These are phyloP conservation scores for Cheracebus regulus DNA, from an alignment of 2,797 vertebrate genomes.

Conservation along the genomic window DNA sequence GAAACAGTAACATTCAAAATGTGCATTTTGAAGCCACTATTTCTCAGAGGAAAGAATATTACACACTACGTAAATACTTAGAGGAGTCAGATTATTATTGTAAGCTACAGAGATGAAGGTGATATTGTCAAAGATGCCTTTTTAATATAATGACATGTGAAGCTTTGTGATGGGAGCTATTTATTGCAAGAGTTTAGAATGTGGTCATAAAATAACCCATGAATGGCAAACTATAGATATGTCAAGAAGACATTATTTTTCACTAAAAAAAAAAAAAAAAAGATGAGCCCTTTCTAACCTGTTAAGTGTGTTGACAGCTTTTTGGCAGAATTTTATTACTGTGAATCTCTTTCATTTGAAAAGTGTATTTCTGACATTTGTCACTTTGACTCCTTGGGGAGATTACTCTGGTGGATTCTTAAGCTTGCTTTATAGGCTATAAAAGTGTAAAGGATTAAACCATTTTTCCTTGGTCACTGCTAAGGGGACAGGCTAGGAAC, in stretches of 20 bases:
- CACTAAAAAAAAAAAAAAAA: background rate
- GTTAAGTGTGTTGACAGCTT: background rate
- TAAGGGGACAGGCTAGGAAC: background rate
- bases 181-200: slow-evolving; percentile 41
- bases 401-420: background rate
- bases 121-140: background rate
- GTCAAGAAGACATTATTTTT: background rate
- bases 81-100: background rate
- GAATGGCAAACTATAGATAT: background rate
- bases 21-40: background rate
- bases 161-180: background rate
- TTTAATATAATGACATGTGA: background rate
- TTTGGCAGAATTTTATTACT: background rate
- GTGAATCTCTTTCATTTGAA: slow-evolving; percentile 1
- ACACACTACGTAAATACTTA: background rate
- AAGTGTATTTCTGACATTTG: background rate
- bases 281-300: background rate
- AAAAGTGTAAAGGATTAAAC: background rate
- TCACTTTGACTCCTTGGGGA: background rate
- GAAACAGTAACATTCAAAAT: background rate
- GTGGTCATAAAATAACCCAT: slow-evolving; percentile 16
- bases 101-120: background rate
- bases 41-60: background rate
- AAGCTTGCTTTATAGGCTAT: background rate
- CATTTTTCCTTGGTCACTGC: background rate